Percentiles rank a stretch among this genome's conserved stretches.
Evolutionary conservation across 30 jellyfish, hydroid and myxozoan genomes (phyloP).

Genomic region (Hydra vulgaris): DNA sequence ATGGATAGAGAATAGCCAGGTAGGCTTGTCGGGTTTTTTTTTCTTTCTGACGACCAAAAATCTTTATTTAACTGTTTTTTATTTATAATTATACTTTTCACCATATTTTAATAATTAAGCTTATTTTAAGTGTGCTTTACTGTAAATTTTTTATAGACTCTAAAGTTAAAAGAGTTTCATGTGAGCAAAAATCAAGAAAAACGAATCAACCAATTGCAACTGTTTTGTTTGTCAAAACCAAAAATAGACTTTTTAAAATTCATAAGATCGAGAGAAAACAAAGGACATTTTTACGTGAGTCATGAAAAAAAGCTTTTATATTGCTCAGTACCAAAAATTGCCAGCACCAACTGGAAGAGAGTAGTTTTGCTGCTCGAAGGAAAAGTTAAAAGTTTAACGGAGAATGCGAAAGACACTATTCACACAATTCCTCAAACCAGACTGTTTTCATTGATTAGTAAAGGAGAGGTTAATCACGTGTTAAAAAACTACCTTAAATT

Average conservation of each 20-base stretch:
- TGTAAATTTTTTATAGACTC: neutral
- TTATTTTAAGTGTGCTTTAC: no score
- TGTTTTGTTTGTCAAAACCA: constrained; percentile 1
- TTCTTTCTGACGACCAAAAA: no score
- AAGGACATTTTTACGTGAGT: constrained; percentile 24
- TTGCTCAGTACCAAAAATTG: constrained; percentile 25
- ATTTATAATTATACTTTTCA: neutral
- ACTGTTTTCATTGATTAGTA: neutral
- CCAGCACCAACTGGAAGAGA: constrained; percentile 31
- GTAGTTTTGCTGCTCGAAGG: constrained; percentile 18
- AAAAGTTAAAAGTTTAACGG: neutral
- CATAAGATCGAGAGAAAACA: constrained; percentile 11
- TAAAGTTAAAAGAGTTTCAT: neutral
- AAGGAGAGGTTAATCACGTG: constrained; percentile 6
- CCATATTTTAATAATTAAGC: neutral
- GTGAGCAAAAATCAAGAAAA: constrained; percentile 7
- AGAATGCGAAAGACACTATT: neutral
- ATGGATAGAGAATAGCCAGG: no score
- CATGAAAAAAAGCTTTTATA: constrained; percentile 1
- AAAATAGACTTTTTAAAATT: neutral
- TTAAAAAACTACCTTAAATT: neutral
- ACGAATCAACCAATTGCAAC: neutral
- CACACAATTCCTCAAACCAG: constrained; percentile 11
- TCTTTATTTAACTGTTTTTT: neutral
- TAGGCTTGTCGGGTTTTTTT: no score